A percentile compares a stretch with the other conserved stretches of the same genome.
Conservation (phyloP, 2,888 invertebrate genomes). For the Mythimna pallens region DNA sequence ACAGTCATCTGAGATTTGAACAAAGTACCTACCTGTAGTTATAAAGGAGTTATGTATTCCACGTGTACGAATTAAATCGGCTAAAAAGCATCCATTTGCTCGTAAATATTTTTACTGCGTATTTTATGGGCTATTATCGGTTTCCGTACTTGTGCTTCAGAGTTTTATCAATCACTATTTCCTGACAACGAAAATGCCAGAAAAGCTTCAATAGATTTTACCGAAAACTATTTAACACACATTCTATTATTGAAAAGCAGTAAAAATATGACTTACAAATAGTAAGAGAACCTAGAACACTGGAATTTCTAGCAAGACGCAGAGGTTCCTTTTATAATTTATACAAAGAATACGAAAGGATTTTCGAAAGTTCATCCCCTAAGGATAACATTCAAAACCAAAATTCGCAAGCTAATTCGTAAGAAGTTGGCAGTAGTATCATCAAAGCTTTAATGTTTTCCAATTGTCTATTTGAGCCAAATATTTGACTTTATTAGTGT, state of each 20-base stretch:
- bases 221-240: neutral
- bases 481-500: no score
- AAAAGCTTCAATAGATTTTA: constrained; percentile 1
- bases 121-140: constrained; percentile 17
- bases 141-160: constrained; percentile 3
- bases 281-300: no score
- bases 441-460: no score
- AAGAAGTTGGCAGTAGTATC: no score
- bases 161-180: constrained; percentile 15
- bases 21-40: constrained; percentile 2
- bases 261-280: neutral
- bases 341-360: no score
- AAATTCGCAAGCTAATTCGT: no score
- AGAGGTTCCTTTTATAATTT: no score
- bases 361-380: no score
- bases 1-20: constrained; percentile 7
- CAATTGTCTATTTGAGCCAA: no score
- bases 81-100: constrained; percentile 1
- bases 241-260: neutral
- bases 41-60: constrained; percentile 3
- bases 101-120: constrained; percentile 22
- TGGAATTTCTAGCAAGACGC: no score
- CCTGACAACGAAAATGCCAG: neutral
- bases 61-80: constrained; percentile 20
- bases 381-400: no score